These are phyloP conservation scores for Trigoniulus corallinus DNA, from an alignment of 1,140 invertebrate genomes.

Conservation along the genomic window DNA sequence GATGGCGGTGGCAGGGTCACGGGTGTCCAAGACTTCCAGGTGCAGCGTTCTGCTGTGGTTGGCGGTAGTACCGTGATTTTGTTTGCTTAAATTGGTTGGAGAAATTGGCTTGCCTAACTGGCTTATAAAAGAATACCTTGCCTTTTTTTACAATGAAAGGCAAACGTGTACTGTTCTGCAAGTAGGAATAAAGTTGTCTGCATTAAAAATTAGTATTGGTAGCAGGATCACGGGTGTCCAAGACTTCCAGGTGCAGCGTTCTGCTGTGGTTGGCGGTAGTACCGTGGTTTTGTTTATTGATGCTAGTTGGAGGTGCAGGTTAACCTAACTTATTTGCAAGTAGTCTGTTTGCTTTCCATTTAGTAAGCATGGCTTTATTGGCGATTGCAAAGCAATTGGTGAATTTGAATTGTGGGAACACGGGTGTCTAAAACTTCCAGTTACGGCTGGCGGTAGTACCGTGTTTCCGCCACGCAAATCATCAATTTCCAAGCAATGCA, in stretches of 20 bases:
- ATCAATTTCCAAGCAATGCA: neutral
- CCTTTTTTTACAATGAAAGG: too few relatives aligned
- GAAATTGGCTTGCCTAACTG: too few relatives aligned
- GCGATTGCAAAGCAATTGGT: neutral
- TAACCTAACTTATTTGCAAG: neutral
- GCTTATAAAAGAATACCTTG: too few relatives aligned
- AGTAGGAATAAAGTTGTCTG: too few relatives aligned
- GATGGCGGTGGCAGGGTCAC: neutral
- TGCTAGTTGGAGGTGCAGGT: neutral
- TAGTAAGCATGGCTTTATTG: neutral
- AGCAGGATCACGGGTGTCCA: too few relatives aligned
- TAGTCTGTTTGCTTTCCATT: neutral
- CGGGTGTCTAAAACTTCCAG: neutral
- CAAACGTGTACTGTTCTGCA: too few relatives aligned
- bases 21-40: neutral
- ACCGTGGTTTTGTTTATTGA: neutral
- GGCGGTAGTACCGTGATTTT: too few relatives aligned
- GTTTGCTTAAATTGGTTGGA: too few relatives aligned
- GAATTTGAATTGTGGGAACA: neutral
- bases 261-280: neutral
- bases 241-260: neutral
- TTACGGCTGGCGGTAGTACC: neutral
- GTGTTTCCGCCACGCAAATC: neutral
- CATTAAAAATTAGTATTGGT: too few relatives aligned
- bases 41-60: neutral